Percentiles rank a stretch among this genome's conserved stretches.
phyloP scores from a whole-genome alignment of 2,113 vertebrate genomes.

The Channa maculata region DNA sequence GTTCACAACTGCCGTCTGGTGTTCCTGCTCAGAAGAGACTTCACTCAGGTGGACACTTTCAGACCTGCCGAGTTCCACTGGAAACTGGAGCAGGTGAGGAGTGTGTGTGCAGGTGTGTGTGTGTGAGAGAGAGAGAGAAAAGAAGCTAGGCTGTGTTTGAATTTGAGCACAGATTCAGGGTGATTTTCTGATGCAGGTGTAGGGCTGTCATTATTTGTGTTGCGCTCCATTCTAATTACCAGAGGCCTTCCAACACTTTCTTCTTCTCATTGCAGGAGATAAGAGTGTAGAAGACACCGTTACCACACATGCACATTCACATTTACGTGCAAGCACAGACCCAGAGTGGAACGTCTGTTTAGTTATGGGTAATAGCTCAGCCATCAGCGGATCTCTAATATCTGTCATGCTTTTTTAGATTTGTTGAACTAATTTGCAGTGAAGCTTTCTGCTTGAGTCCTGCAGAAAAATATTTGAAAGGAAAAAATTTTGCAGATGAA shows the following conservation, averaged over 20 bases:
- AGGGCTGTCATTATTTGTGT: slow-evolving; percentile 63
- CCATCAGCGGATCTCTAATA: slow-evolving; percentile 50
- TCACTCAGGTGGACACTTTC: slow-evolving; percentile 93
- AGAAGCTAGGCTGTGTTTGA: neutral
- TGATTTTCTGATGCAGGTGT: slow-evolving; percentile 55
- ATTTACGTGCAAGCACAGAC: slow-evolving; percentile 29
- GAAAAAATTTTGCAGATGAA: slow-evolving; percentile 8
- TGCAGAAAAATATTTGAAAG: slow-evolving; percentile 21
- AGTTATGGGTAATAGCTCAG: slow-evolving; percentile 59
- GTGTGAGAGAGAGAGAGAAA: slow-evolving; percentile 7
- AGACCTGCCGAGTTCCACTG: slow-evolving; percentile 97
- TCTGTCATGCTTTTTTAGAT: slow-evolving; percentile 52
- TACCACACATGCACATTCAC: slow-evolving; percentile 18
- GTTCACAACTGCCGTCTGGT: slow-evolving; percentile 97
- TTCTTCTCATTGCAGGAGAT: slow-evolving; percentile 48
- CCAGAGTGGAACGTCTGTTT: slow-evolving; percentile 51
- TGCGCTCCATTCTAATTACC: slow-evolving; percentile 73
- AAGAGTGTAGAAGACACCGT: slow-evolving; percentile 49
- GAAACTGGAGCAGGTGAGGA: slow-evolving; percentile 96
- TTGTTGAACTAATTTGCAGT: slow-evolving; percentile 60
- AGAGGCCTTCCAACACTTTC: slow-evolving; percentile 60
- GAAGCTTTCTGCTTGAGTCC: slow-evolving; percentile 39
- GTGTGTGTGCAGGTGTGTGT: slow-evolving; percentile 27
- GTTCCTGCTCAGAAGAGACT: slow-evolving; percentile 94
- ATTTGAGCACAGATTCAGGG: slow-evolving; percentile 20